Percentiles rank a stretch among this genome's conserved stretches.
These are phyloP conservation scores for Pollimyrus isidori DNA, from an alignment of 2,113 vertebrate genomes.

Conservation along the genomic window DNA sequence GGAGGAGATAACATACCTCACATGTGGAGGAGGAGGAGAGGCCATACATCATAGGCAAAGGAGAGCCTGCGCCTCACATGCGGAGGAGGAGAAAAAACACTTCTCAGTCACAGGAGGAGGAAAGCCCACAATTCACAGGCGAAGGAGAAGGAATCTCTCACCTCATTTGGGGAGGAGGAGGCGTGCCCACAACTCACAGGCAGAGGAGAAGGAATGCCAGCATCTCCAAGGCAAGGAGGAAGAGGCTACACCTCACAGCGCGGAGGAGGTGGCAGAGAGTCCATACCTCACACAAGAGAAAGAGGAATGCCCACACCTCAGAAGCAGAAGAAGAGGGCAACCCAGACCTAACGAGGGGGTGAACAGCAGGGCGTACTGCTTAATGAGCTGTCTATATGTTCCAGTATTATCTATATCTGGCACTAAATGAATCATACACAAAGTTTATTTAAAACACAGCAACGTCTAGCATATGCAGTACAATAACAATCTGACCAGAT, in stretches of 20 bases:
- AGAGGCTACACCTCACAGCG: too few relatives aligned
- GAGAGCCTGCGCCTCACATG: too few relatives aligned
- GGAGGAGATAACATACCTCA: background rate
- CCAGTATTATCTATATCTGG: background rate
- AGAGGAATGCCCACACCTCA: background rate
- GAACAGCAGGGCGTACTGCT: background rate
- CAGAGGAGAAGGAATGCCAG: background rate
- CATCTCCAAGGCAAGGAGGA: background rate
- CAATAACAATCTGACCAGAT: background rate
- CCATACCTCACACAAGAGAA: background rate
- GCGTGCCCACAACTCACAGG: background rate
- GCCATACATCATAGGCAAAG: background rate
- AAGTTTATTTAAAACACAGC: background rate
- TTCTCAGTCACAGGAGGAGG: background rate
- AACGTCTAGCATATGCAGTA: background rate
- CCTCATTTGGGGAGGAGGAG: background rate
- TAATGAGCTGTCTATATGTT: background rate
- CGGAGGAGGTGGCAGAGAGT: too few relatives aligned
- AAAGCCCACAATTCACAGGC: too few relatives aligned
- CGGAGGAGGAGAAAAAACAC: background rate
- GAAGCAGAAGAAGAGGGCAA: background rate
- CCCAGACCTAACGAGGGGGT: background rate
- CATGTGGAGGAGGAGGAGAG: background rate
- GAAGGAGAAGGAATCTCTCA: too few relatives aligned
- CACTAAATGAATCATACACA: background rate